Evolutionary conservation across 2,888 invertebrate genomes (phyloP).

Genomic region (Brenthis daphne): DNA sequence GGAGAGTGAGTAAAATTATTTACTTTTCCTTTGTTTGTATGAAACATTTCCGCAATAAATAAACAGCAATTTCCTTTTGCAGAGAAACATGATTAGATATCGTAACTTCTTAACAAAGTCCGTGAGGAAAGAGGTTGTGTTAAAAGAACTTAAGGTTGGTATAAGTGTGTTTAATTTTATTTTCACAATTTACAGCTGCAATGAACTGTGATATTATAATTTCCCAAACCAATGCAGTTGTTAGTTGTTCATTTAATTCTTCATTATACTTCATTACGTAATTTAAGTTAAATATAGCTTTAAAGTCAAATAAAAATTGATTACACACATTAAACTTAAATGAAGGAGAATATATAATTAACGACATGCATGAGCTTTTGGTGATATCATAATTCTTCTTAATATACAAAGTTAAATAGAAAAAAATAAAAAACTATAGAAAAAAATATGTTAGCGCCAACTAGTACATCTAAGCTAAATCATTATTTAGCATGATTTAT

Average conservation of each 20-base stretch:
- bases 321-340: neutral
- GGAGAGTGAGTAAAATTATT: constrained; percentile 83
- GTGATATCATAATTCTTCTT: no score
- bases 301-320: neutral
- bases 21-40: constrained; percentile 2
- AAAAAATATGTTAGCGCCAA: no score
- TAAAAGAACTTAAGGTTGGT: constrained; percentile 88
- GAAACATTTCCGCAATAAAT: neutral
- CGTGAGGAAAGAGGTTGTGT: constrained; percentile 86
- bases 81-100: constrained; percentile 90
- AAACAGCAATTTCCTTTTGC: constrained; percentile 55
- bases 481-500: neutral
- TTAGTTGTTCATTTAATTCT: neutral
- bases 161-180: neutral
- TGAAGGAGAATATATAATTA: neutral
- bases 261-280: neutral
- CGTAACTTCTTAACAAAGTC: constrained; percentile 86
- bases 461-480: neutral
- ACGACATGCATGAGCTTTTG: no score
- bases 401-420: no score
- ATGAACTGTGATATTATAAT: neutral
- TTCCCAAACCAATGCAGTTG: neutral
- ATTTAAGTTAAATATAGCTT: neutral
- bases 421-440: no score
- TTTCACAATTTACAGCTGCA: neutral